These are phyloP conservation scores for Sus scrofa DNA, from an alignment of 2,113 vertebrate species.

Conservation along the genomic window DNA sequence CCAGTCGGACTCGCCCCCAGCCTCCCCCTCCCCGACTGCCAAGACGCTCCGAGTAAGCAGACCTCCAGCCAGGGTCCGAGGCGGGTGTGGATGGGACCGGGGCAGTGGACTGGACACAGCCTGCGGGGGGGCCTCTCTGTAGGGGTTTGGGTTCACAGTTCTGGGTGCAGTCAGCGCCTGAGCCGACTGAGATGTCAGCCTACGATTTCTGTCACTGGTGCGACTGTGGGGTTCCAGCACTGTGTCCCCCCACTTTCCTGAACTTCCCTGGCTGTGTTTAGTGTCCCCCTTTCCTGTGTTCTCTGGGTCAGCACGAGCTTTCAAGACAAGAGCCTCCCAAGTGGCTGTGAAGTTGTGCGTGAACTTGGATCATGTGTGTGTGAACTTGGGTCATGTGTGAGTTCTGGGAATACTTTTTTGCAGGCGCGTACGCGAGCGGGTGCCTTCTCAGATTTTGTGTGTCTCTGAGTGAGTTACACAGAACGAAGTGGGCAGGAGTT, in stretches of 20 bases:
- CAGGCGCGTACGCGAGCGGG: neutral
- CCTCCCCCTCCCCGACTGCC: constrained; percentile 94
- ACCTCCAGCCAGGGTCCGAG: neutral
- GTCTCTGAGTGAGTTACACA: neutral
- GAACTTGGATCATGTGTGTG: neutral
- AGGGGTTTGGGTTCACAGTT: too few species aligned
- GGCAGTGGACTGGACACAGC: too few species aligned
- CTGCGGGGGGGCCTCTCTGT: too few species aligned
- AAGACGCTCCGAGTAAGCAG: constrained; percentile 97
- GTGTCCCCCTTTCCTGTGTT: constrained; percentile 49
- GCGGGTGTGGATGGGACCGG: too few species aligned
- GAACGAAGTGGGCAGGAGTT: neutral
- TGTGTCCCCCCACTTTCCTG: neutral
- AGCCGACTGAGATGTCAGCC: neutral
- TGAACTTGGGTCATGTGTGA: too few species aligned
- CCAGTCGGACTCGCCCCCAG: constrained; percentile 95
- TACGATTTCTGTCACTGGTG: too few species aligned
- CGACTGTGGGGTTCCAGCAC: neutral
- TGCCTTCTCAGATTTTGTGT: neutral
- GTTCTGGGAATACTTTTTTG: too few species aligned
- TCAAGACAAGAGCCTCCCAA: neutral
- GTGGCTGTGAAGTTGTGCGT: neutral
- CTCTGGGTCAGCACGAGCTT: neutral
- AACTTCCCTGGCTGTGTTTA: constrained; percentile 36
- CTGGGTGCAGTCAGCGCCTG: neutral